These are phyloP conservation scores for Serrognathus titanus DNA, from an alignment of 2,888 invertebrate species.

Conservation along the genomic window DNA sequence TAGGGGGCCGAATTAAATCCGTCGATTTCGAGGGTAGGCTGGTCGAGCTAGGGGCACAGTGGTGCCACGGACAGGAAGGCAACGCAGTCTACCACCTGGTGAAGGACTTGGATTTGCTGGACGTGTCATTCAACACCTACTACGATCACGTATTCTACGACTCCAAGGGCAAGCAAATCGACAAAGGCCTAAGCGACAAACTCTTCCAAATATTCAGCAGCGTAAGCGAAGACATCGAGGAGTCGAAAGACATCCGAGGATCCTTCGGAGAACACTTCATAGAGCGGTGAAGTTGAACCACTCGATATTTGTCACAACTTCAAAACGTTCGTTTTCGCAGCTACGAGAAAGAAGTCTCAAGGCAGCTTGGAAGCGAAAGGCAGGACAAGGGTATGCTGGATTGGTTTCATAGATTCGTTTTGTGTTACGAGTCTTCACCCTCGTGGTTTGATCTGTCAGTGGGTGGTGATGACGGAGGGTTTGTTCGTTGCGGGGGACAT, in stretches of 20 bases:
- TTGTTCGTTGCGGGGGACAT: conserved; percentile 69
- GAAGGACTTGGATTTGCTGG: conserved; percentile 36
- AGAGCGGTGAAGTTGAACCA: conserved; percentile 33
- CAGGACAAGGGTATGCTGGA: conserved; percentile 29
- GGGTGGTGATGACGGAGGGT: conserved; percentile 58
- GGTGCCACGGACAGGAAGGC: conserved; percentile 46
- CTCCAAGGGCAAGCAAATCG: conserved; percentile 33
- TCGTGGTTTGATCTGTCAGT: conserved; percentile 67
- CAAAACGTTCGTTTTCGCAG: conserved; percentile 24
- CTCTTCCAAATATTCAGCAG: conserved; percentile 30
- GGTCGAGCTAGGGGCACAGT: conserved; percentile 43
- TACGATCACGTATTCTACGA: conserved; percentile 36
- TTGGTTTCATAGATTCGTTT: conserved; percentile 40
- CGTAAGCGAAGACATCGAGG: conserved; percentile 32
- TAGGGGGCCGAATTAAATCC: conserved; percentile 40
- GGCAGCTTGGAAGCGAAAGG: conserved; percentile 24
- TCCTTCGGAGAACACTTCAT: conserved; percentile 41
- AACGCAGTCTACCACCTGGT: conserved; percentile 44
- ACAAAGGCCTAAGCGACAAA: conserved; percentile 35
- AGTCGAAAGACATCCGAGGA: conserved; percentile 25
- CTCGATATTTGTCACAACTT: not conserved
- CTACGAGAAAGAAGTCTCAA: conserved; percentile 26
- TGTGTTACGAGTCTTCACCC: conserved; percentile 57
- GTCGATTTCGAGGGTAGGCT: conserved; percentile 25
- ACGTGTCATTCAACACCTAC: conserved; percentile 46